Conservation (phyloP, 2,888 invertebrate genomes). For the Noctua janthina region DNA sequence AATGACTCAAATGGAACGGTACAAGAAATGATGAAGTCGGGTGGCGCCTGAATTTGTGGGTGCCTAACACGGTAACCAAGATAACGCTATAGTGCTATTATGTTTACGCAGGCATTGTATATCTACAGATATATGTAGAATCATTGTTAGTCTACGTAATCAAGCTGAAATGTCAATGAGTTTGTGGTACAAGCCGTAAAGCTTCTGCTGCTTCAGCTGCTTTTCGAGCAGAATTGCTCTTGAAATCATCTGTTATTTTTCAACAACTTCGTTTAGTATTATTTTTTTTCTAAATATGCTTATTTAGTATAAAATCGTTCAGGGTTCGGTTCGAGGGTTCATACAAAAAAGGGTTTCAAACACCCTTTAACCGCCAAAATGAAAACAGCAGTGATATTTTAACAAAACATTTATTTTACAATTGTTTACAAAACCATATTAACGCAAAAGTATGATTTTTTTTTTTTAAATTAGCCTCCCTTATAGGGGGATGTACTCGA, state of each 20-base stretch:
- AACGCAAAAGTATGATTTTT: too few species aligned
- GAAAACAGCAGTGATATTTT: too few species aligned
- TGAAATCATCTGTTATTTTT: neutral
- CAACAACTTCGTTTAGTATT: neutral
- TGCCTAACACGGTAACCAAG: neutral
- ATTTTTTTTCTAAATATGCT: neutral
- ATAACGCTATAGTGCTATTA: conserved; percentile 27
- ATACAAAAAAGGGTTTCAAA: neutral
- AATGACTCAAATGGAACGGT: neutral
- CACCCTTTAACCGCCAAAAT: too few species aligned
- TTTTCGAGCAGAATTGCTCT: neutral
- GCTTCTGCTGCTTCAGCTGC: neutral
- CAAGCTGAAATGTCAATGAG: neutral
- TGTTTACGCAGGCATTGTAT: conserved; percentile 17
- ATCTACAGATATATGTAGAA: neutral
- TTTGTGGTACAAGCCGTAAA: neutral
- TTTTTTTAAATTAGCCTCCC: too few species aligned
- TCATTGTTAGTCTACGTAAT: neutral
- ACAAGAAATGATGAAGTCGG: neutral
- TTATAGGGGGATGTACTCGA: too few species aligned
- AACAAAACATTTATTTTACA: too few species aligned
- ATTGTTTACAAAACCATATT: too few species aligned
- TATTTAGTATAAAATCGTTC: neutral
- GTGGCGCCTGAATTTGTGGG: neutral
- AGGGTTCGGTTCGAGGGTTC: neutral